Evolutionary conservation across 2,797 vertebrate genomes (phyloP).

Genomic region (Echeneis naucrates): DNA sequence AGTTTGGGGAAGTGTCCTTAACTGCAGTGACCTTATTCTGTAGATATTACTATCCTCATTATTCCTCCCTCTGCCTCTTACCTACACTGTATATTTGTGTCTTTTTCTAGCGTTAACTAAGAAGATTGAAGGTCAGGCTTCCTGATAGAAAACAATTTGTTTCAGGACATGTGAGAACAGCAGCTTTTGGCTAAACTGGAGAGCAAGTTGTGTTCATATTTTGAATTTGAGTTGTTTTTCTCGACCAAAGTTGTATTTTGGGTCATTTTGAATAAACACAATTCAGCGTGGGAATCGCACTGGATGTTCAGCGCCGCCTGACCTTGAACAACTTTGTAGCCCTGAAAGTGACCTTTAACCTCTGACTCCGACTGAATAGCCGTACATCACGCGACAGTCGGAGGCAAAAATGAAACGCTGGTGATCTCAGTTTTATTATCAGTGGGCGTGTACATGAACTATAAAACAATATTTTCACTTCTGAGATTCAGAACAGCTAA

Average conservation of each 20-base stretch:
- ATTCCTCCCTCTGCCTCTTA: background rate
- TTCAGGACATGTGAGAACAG: background rate
- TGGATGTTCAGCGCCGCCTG: background rate
- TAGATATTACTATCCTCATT: no score
- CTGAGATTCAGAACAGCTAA: background rate
- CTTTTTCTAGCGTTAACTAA: background rate
- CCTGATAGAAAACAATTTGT: background rate
- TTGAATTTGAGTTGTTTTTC: conserved; percentile 4
- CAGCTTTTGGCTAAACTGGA: background rate
- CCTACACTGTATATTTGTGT: background rate
- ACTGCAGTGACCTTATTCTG: background rate
- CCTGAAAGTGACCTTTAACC: conserved; percentile 39
- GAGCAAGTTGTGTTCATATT: background rate
- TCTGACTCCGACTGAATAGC: conserved; percentile 34
- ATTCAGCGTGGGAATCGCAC: conserved; percentile 44
- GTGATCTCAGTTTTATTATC: conserved; percentile 13
- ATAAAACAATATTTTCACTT: conserved; percentile 28
- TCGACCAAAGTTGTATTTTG: background rate
- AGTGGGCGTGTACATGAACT: conserved; percentile 24
- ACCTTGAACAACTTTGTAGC: conserved; percentile 36
- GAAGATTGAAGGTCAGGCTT: background rate
- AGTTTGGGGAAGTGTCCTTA: conserved; percentile 13
- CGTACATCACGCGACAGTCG: conserved; percentile 42
- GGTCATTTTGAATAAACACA: conserved; percentile 22
- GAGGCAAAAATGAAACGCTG: background rate